These are phyloP conservation scores for Apamea anceps DNA, from an alignment of 2,888 invertebrate genomes.

Conservation along the genomic window DNA sequence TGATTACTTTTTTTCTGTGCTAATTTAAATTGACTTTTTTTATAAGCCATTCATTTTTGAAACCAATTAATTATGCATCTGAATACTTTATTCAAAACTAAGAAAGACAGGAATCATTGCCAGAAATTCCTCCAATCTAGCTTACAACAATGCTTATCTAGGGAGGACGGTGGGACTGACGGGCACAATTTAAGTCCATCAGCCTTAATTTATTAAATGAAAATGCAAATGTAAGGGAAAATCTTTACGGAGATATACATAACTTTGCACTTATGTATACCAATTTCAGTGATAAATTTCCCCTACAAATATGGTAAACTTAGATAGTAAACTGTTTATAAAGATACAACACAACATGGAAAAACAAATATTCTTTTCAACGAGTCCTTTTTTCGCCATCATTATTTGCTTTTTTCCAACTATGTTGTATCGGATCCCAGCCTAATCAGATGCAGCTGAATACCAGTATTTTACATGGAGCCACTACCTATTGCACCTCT, in stretches of 20 bases:
- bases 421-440: neutral
- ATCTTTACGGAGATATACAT: conserved; percentile 30
- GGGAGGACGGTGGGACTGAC: conserved; percentile 25
- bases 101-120: neutral
- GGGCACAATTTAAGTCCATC: conserved; percentile 26
- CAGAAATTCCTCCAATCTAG: conserved; percentile 29
- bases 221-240: conserved; percentile 53
- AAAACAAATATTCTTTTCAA: neutral
- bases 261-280: conserved; percentile 30
- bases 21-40: too few species aligned
- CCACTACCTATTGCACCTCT: neutral
- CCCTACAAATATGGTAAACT: neutral
- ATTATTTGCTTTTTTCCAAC: neutral
- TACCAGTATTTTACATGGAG: neutral
- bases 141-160: conserved; percentile 43
- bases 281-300: neutral
- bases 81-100: conserved; percentile 14
- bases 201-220: conserved; percentile 53
- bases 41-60: too few species aligned
- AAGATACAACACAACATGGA: neutral
- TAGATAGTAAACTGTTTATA: neutral
- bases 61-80: conserved; percentile 1
- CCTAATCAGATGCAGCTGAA: neutral
- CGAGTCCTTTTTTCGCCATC: neutral
- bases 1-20: neutral